Evolutionary conservation across 92 coral and sea anemone species (phyloP).

Genomic region (Meandrina meandrites): DNA sequence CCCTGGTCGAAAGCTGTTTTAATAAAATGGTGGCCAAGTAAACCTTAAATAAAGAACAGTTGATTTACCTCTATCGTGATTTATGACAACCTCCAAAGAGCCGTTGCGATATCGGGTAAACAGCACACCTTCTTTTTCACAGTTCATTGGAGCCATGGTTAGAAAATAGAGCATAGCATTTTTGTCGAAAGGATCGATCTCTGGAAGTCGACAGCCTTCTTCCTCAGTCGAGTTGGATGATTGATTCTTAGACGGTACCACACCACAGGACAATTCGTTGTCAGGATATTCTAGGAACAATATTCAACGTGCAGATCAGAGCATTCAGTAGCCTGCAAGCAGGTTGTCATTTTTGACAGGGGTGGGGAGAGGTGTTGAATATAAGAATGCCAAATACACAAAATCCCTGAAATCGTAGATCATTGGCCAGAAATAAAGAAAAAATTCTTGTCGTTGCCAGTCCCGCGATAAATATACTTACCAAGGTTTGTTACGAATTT

Average conservation of each 20-base stretch:
- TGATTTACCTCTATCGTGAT: constrained; percentile 55
- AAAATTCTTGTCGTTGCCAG: not conserved
- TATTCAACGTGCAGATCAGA: too few species aligned
- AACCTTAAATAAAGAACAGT: not conserved
- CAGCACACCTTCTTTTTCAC: constrained; percentile 44
- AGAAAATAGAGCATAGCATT: constrained; percentile 34
- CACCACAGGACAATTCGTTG: not conserved
- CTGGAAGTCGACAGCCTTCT: constrained; percentile 63
- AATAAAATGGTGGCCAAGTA: too few species aligned
- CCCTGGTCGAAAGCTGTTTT: too few species aligned
- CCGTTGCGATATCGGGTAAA: constrained; percentile 59
- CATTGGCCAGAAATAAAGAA: too few species aligned
- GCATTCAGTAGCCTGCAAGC: too few species aligned
- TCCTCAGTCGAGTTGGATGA: not conserved
- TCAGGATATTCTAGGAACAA: constrained; percentile 9
- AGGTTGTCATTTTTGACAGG: too few species aligned
- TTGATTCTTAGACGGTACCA: not conserved
- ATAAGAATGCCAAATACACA: too few species aligned
- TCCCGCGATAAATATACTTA: not conserved
- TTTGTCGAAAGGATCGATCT: constrained; percentile 65
- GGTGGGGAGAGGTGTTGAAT: too few species aligned
- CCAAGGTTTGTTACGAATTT: constrained; percentile 35
- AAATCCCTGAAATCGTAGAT: too few species aligned
- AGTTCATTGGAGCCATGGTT: constrained; percentile 41
- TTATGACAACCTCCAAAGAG: constrained; percentile 46